Percentiles rank a stretch among this genome's conserved stretches.
These are phyloP conservation scores for Philopedon plagiatum DNA, from an alignment of 2,888 invertebrate species.

Conservation along the genomic window DNA sequence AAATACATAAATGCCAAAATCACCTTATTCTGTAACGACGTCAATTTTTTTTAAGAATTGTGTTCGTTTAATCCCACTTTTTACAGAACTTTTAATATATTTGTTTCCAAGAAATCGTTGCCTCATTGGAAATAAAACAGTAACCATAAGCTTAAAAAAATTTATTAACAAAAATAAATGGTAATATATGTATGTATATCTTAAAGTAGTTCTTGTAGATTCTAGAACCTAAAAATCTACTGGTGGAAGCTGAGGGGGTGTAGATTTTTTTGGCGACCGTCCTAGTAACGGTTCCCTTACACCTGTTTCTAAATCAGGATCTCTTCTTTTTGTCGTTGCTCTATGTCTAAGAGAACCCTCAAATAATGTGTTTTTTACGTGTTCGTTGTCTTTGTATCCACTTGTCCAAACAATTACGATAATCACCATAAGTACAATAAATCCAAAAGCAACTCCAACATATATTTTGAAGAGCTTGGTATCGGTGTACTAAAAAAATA, in stretches of 20 bases:
- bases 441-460: constrained; percentile 58
- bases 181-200: no score
- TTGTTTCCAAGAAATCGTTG: no score
- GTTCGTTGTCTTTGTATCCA: constrained; percentile 24
- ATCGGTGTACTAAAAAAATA: constrained; percentile 57
- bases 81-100: no score
- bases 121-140: no score
- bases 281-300: constrained; percentile 50
- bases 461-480: constrained; percentile 60
- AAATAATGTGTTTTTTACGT: constrained; percentile 9
- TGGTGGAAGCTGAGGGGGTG: constrained; percentile 56
- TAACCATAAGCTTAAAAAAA: constrained; percentile 7
- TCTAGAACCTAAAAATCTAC: constrained; percentile 54
- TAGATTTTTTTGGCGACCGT: constrained; percentile 39
- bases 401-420: constrained; percentile 54
- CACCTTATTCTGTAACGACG: no score
- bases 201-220: constrained; percentile 9
- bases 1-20: no score
- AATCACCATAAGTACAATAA: constrained; percentile 53
- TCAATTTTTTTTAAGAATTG: no score
- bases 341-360: constrained; percentile 53
- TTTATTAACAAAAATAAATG: background rate
- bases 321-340: constrained; percentile 37
- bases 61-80: no score
- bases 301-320: constrained; percentile 51